These are phyloP conservation scores for Trachelus iudaicus DNA, from an alignment of 2,888 invertebrate genomes.

Conservation along the genomic window DNA sequence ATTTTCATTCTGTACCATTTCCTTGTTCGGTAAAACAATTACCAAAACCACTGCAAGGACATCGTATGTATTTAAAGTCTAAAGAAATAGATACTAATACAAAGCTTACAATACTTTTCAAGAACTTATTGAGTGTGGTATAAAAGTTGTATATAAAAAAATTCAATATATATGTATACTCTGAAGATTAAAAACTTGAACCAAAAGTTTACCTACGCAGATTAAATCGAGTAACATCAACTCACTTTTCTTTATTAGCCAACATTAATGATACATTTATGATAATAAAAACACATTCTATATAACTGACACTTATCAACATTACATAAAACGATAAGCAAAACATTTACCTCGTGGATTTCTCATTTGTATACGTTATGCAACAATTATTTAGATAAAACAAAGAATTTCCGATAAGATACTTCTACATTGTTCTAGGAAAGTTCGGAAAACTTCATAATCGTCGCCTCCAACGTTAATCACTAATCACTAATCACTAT, in stretches of 20 bases:
- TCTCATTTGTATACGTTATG: not conserved
- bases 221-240: not conserved
- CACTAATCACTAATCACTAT: too few species aligned
- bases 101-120: conserved; percentile 49
- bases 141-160: not conserved
- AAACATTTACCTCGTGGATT: not conserved
- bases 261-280: too few species aligned
- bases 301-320: too few species aligned
- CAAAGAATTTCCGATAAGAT: not conserved
- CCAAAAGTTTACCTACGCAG: not conserved
- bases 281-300: too few species aligned
- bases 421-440: too few species aligned
- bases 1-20: conserved; percentile 77
- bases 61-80: conserved; percentile 53
- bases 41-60: conserved; percentile 71
- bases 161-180: not conserved
- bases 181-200: not conserved
- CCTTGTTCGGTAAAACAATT: conserved; percentile 75
- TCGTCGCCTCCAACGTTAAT: too few species aligned
- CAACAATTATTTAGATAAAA: not conserved
- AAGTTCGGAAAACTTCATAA: too few species aligned
- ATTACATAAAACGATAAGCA: not conserved
- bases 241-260: not conserved
- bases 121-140: conserved; percentile 39
- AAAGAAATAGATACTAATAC: conserved; percentile 51